Conservation (phyloP, 2,888 invertebrate species). For the Acronicta aceris region DNA sequence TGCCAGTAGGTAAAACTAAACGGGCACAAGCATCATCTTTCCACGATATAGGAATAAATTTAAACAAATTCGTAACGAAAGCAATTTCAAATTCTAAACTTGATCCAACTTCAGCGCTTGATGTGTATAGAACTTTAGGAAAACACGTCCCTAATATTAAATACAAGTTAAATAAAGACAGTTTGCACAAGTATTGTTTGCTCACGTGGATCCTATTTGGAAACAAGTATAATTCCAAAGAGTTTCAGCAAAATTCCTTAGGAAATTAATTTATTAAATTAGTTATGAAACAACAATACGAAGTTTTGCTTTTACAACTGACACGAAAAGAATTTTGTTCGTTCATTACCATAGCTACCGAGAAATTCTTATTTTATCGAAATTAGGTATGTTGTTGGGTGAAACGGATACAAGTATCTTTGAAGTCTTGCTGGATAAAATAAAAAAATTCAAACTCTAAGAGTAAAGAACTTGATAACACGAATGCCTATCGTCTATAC, state of each 20-base stretch:
- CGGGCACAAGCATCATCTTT: slow-evolving; percentile 52
- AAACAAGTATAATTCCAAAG: slow-evolving; percentile 81
- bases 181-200: slow-evolving; percentile 76
- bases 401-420: slow-evolving; percentile 19
- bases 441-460: slow-evolving; percentile 1
- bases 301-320: slow-evolving; percentile 68
- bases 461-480: slow-evolving; percentile 24
- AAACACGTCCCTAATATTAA: slow-evolving; percentile 85
- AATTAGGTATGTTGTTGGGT: slow-evolving; percentile 11
- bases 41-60: slow-evolving; percentile 66
- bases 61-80: slow-evolving; percentile 70
- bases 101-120: slow-evolving; percentile 67
- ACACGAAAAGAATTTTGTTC: slow-evolving; percentile 67
- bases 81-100: slow-evolving; percentile 79
- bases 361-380: slow-evolving; percentile 35
- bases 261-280: slow-evolving; percentile 83
- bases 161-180: slow-evolving; percentile 85
- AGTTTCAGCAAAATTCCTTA: slow-evolving; percentile 72
- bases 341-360: slow-evolving; percentile 58
- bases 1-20: slow-evolving; percentile 56
- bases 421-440: not conserved
- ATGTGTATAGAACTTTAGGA: slow-evolving; percentile 72
- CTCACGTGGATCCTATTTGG: slow-evolving; percentile 78
- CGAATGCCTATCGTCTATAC: slow-evolving; percentile 7
- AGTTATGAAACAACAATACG: slow-evolving; percentile 69